Evolutionary conservation across 92 coral and sea anemone species (phyloP).

Genomic region (Micromussa lordhowensis): DNA sequence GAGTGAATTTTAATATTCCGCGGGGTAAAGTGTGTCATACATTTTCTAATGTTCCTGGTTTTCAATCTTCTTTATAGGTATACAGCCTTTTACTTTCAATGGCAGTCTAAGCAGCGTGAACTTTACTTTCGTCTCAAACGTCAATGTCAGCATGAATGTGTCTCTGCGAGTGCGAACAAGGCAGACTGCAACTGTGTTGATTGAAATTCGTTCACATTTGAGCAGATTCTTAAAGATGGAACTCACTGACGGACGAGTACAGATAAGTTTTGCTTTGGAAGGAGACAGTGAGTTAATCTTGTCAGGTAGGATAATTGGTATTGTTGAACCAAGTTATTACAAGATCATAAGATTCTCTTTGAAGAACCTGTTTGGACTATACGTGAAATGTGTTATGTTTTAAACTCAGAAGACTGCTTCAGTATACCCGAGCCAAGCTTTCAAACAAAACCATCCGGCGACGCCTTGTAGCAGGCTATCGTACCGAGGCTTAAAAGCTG

Average conservation of each 20-base stretch:
- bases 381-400: too few species aligned
- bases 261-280: slow-evolving; percentile 53
- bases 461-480: too few species aligned
- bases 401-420: too few species aligned
- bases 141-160: slow-evolving; percentile 33
- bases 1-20: too few species aligned
- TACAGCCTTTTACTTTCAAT: slow-evolving; percentile 82
- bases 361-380: background rate
- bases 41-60: background rate
- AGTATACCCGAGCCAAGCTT: too few species aligned
- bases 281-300: slow-evolving; percentile 55
- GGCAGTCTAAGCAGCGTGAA: slow-evolving; percentile 68
- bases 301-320: slow-evolving; percentile 62
- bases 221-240: slow-evolving; percentile 57
- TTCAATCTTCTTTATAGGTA: slow-evolving; percentile 59
- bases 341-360: background rate
- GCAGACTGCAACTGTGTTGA: slow-evolving; percentile 55
- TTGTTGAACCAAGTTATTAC: background rate
- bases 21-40: background rate
- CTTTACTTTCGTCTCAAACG: slow-evolving; percentile 58
- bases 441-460: too few species aligned
- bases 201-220: slow-evolving; percentile 37
- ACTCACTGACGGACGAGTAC: slow-evolving; percentile 59
- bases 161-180: slow-evolving; percentile 80
- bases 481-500: too few species aligned